Evolutionary conservation across 2,888 invertebrate genomes (phyloP).

Genomic region (Steinernema scapterisci): DNA sequence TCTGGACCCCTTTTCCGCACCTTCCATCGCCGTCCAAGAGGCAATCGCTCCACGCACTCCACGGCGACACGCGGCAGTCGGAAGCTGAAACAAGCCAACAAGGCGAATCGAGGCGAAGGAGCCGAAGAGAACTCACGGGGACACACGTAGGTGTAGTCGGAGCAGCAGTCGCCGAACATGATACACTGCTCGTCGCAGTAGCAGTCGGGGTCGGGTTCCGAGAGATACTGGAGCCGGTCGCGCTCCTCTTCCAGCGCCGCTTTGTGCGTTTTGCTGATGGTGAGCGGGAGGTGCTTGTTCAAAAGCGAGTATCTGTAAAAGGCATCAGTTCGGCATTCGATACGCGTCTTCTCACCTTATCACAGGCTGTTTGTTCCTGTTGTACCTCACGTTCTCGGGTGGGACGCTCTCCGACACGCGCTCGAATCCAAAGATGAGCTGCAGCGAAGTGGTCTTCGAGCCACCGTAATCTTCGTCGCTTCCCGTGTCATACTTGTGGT

Average conservation of each 20-base stretch:
- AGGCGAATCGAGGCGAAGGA: not conserved
- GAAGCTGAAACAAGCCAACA: constrained; percentile 43
- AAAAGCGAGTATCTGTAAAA: constrained; percentile 56
- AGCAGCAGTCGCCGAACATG: constrained; percentile 59
- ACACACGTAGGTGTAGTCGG: constrained; percentile 60
- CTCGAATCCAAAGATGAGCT: constrained; percentile 46
- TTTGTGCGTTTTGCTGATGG: constrained; percentile 42
- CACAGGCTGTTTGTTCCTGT: constrained; percentile 39
- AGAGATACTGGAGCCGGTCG: constrained; percentile 30
- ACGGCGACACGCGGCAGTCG: constrained; percentile 55
- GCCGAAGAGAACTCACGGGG: constrained; percentile 49
- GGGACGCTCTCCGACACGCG: constrained; percentile 9
- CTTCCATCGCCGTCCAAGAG: constrained; percentile 44
- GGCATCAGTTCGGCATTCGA: constrained; percentile 37
- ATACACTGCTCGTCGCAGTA: constrained; percentile 62
- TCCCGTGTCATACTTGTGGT: constrained; percentile 30
- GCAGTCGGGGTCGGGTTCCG: constrained; percentile 46
- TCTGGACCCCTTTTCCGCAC: constrained; percentile 52
- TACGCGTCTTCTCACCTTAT: constrained; percentile 8
- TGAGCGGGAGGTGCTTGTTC: constrained; percentile 55
- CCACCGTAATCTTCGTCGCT: not conserved
- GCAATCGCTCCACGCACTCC: constrained; percentile 55
- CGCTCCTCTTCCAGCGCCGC: constrained; percentile 1
- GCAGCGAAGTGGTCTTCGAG: constrained; percentile 31
- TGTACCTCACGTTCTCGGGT: constrained; percentile 38